Evolutionary conservation across 2,113 vertebrate species (phyloP).

Genomic region (Hassar affinis): DNA sequence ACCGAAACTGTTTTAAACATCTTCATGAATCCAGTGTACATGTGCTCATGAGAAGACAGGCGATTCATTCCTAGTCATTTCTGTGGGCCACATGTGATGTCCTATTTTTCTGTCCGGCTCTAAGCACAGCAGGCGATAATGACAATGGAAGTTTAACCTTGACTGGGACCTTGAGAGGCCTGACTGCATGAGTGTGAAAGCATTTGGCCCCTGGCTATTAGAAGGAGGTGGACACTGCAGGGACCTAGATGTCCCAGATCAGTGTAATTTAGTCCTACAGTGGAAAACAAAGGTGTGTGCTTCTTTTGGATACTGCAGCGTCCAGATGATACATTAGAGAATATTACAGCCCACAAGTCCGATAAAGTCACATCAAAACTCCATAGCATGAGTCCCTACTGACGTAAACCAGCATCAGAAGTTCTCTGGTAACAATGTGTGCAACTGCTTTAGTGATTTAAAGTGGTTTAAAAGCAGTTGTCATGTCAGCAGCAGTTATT

Average conservation of each 20-base stretch:
- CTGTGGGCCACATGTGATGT: slow-evolving; percentile 12
- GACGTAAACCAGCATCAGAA: neutral
- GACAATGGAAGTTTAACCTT: slow-evolving; percentile 44
- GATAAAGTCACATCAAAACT: slow-evolving; percentile 32
- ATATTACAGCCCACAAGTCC: slow-evolving; percentile 6
- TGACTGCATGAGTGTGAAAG: slow-evolving; percentile 40
- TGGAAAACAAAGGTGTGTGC: slow-evolving; percentile 45
- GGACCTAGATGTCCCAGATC: slow-evolving; percentile 58
- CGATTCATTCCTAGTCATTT: neutral
- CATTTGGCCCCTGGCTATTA: slow-evolving; percentile 40
- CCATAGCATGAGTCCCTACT: neutral
- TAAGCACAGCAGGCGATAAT: slow-evolving; percentile 34
- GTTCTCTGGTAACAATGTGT: slow-evolving; percentile 9
- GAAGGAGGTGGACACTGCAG: slow-evolving; percentile 29
- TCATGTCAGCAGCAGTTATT: slow-evolving; percentile 33
- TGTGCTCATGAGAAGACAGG: neutral
- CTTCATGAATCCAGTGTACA: neutral
- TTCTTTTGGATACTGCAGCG: slow-evolving; percentile 56
- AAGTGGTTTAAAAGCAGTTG: slow-evolving; percentile 31
- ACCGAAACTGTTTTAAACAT: neutral
- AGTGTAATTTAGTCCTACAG: slow-evolving; percentile 63
- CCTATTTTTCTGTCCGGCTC: slow-evolving; percentile 15
- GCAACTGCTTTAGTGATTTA: neutral
- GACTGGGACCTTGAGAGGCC: slow-evolving; percentile 43
- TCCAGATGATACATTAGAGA: slow-evolving; percentile 28